Evolutionary conservation across 2,888 invertebrate genomes (phyloP), one percentile per base, ranked within the genome.

Genomic region (Tachina lurida): DNA sequence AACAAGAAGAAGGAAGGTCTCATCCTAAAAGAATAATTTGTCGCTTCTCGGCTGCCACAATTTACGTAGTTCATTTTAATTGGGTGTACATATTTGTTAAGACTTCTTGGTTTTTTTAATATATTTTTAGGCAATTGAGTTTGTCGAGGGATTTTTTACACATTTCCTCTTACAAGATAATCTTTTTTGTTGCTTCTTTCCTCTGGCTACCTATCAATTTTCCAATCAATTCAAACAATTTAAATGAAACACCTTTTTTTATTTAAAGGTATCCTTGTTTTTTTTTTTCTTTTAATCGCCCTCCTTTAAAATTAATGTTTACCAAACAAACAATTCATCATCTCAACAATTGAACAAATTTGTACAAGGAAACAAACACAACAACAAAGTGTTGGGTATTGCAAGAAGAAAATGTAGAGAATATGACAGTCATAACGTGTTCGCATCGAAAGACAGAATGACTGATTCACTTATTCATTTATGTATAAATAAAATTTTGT

Each of bases 261-360:
- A 56, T 71, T 65, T 52, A 54, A 75, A 54, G 31, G 12, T 62
- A 71, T 65, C 63, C 79, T 76, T 63, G 41, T 49, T 58, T 79
- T 10, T 49, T 58, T 79, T 10, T 10, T 43, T 31, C 31, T 31
- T 1, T 58, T 58, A 56, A 79, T 73, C 45, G 60, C 71, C 77
- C 67, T 67, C 67, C 60, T 83, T 22, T 78, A 17, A 70, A 79
- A 83, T 79, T 83, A 86, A 83, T 86, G 83, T 86, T 80, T 86
- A 83, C 79, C 83, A 75, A 86, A 86, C 83, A 86, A 86, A 86
- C 86, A 83, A 86, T 86, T 86, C 86, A 86, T 86, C 86, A 86
- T 86, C 68, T 81, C 41, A 80, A 86, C 83, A 86, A 86, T 86
- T 76, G 86, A 76, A 86, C 76, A 86, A 86, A 86, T 86, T 84